Evolutionary conservation across 2,797 vertebrate genomes (phyloP).

Genomic region (Caiman crocodilus): DNA sequence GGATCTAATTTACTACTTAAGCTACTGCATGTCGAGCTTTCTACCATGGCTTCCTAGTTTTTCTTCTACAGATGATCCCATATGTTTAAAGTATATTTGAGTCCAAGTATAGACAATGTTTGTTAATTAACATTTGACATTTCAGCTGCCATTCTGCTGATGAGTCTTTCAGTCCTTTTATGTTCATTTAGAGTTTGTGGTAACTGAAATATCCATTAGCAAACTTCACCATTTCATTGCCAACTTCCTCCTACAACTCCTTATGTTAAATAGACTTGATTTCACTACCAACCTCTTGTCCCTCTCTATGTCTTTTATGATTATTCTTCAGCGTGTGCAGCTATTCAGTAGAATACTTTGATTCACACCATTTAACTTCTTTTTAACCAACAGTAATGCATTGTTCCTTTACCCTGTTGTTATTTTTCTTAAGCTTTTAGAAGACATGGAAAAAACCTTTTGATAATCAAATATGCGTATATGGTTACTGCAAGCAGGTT

Average conservation of each 20-base stretch:
- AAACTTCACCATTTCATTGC: neutral
- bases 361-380: neutral
- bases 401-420: neutral
- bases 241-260: neutral
- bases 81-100: neutral
- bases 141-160: neutral
- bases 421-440: neutral
- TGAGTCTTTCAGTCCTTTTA: neutral
- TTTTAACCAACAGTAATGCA: neutral
- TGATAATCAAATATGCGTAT: neutral
- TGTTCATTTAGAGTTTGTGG: neutral
- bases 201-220: neutral
- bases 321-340: neutral
- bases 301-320: neutral
- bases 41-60: neutral
- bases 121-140: neutral
- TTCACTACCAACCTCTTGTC: neutral
- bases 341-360: neutral
- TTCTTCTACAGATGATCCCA: neutral
- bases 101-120: neutral
- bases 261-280: neutral
- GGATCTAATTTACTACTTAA: neutral
- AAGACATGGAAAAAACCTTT: neutral
- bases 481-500: no score
- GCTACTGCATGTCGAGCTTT: neutral